A percentile compares a stretch with the other conserved stretches of the same genome.
Evolutionary conservation across 2,888 invertebrate species (phyloP).

Genomic region (Philereme vetulata): DNA sequence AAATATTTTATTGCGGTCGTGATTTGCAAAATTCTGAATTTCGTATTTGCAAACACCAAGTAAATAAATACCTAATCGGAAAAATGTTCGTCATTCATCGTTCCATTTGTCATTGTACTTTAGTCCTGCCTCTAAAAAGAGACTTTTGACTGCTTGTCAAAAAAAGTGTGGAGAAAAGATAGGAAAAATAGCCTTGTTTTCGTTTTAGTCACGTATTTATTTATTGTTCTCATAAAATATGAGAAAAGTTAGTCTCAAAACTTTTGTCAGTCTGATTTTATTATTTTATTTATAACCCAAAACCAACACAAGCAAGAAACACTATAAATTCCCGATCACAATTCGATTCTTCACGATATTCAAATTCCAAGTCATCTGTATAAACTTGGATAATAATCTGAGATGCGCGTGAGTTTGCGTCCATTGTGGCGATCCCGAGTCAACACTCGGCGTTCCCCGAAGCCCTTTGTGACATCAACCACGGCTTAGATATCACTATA

Average conservation of each 20-base stretch:
- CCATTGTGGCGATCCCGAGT: slow-evolving; percentile 71
- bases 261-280: no score
- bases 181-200: no score
- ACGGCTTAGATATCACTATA: slow-evolving; percentile 50
- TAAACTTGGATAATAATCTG: slow-evolving; percentile 74
- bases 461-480: slow-evolving; percentile 66
- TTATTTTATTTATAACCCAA: slow-evolving; percentile 24
- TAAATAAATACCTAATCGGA: not conserved
- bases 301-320: slow-evolving; percentile 40
- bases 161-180: no score
- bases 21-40: slow-evolving; percentile 26
- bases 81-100: no score
- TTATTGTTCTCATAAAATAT: no score
- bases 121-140: no score
- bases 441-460: slow-evolving; percentile 78
- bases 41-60: slow-evolving; percentile 11
- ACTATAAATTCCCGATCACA: slow-evolving; percentile 44
- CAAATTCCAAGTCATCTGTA: slow-evolving; percentile 67
- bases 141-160: no score
- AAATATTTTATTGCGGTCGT: slow-evolving; percentile 33
- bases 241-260: no score
- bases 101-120: no score
- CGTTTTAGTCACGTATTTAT: no score
- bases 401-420: slow-evolving; percentile 65
- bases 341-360: slow-evolving; percentile 40